Conservation (phyloP, 2,797 vertebrate species). For the Tapirus indicus region DNA sequence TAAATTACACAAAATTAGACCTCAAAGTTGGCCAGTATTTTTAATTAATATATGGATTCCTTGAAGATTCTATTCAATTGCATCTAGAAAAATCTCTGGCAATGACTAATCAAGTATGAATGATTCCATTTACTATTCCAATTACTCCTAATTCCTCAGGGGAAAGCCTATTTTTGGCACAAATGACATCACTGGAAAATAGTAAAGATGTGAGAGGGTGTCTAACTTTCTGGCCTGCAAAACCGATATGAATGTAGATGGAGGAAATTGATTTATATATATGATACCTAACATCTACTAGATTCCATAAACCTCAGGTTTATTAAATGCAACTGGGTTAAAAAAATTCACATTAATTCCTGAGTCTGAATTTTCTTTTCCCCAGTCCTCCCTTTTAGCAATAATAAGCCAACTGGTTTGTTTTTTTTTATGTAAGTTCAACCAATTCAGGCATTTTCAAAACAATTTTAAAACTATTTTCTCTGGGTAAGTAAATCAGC, state of each 20-base stretch:
- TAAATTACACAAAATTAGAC: background rate
- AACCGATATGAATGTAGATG: background rate
- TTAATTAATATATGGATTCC: background rate
- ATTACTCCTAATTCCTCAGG: background rate
- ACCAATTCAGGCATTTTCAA: background rate
- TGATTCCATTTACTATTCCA: rapidly evolving
- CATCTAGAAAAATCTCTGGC: background rate
- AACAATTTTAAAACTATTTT: background rate
- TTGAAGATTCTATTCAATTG: background rate
- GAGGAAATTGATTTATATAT: background rate
- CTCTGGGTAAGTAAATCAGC: background rate
- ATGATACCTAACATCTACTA: background rate
- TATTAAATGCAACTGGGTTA: background rate
- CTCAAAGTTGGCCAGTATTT: background rate
- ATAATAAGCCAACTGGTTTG: background rate
- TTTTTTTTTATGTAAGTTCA: background rate
- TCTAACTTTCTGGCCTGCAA: background rate
- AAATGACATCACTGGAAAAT: background rate
- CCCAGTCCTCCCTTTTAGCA: background rate
- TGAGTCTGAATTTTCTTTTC: background rate
- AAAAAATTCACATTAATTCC: background rate
- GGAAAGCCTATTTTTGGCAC: background rate
- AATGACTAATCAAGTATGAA: background rate
- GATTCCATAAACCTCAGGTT: background rate
- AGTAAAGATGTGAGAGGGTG: background rate